Percentiles rank a stretch among this genome's conserved stretches.
Evolutionary conservation across 2,113 vertebrate species (phyloP).

Genomic region (Zosterops japonicus): DNA sequence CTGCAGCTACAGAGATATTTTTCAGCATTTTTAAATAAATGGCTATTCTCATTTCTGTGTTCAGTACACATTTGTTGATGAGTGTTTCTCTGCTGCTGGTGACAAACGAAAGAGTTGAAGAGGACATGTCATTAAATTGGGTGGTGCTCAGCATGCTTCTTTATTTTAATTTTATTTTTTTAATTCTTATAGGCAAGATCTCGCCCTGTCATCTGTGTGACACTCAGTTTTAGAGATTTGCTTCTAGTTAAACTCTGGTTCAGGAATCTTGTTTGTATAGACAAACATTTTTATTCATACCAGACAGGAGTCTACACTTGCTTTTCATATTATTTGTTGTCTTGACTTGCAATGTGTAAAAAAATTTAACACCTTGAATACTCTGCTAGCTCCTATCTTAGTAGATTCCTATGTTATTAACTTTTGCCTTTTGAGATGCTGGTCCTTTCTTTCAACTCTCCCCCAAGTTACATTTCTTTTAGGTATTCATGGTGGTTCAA

Average conservation of each 20-base stretch:
- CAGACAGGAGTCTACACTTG: background rate
- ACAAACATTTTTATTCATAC: background rate
- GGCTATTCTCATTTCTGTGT: background rate
- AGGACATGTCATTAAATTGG: background rate
- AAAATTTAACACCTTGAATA: background rate
- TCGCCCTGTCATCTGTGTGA: background rate
- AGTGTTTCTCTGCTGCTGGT: conserved; percentile 10
- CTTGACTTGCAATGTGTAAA: background rate
- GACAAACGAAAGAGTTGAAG: conserved; percentile 1
- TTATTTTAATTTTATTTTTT: background rate
- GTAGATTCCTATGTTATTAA: background rate
- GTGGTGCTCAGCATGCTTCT: background rate
- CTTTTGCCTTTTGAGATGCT: background rate
- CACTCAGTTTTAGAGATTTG: background rate
- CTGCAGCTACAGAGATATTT: background rate
- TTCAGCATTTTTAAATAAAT: conserved; percentile 20
- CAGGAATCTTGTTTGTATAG: background rate
- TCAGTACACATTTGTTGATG: conserved; percentile 15
- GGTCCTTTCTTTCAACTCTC: background rate
- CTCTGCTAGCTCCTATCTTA: background rate
- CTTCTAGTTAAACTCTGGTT: background rate
- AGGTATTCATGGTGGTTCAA: background rate
- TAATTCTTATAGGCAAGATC: background rate
- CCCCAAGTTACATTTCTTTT: background rate
- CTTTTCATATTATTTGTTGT: background rate